Conservation (phyloP, 2,888 invertebrate genomes). For the Strigamia crassipes region DNA sequence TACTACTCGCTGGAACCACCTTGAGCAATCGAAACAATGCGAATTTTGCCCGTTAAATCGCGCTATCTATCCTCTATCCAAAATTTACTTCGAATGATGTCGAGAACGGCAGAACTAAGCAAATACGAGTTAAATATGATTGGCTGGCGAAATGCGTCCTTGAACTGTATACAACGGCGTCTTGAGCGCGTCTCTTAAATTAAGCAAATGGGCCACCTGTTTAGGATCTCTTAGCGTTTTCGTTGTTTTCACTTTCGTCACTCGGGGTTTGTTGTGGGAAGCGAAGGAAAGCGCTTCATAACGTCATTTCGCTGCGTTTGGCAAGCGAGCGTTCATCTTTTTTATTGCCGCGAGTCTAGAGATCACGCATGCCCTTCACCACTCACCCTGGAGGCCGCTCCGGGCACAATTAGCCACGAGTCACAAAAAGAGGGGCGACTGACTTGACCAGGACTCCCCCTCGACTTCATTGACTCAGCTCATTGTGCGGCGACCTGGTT, state of each 20-base stretch:
- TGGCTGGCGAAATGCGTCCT: too few relatives aligned
- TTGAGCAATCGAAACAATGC: not conserved
- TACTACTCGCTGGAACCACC: not conserved
- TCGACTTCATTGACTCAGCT: not conserved
- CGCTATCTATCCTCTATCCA: too few relatives aligned
- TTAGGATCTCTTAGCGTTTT: conserved; percentile 30
- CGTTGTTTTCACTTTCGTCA: conserved; percentile 16
- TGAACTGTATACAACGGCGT: conserved; percentile 19
- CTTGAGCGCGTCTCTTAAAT: conserved; percentile 38
- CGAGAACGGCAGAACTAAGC: too few relatives aligned
- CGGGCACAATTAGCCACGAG: conserved; percentile 40
- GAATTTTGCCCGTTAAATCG: too few relatives aligned
- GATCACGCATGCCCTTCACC: conserved; percentile 30
- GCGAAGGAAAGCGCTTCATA: not conserved
- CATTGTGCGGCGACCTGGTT: not conserved
- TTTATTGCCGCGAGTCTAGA: conserved; percentile 1
- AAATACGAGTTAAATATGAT: too few relatives aligned
- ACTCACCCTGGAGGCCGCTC: conserved; percentile 29
- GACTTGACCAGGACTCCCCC: not conserved
- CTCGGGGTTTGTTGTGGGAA: not conserved
- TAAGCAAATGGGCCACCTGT: conserved; percentile 40
- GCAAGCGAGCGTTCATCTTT: conserved; percentile 31
- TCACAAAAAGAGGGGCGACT: conserved; percentile 39
- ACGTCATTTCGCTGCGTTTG: not conserved
- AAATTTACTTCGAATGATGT: too few relatives aligned